Evolutionary conservation across 2,888 invertebrate genomes (phyloP).

Genomic region (Theretra japonica): DNA sequence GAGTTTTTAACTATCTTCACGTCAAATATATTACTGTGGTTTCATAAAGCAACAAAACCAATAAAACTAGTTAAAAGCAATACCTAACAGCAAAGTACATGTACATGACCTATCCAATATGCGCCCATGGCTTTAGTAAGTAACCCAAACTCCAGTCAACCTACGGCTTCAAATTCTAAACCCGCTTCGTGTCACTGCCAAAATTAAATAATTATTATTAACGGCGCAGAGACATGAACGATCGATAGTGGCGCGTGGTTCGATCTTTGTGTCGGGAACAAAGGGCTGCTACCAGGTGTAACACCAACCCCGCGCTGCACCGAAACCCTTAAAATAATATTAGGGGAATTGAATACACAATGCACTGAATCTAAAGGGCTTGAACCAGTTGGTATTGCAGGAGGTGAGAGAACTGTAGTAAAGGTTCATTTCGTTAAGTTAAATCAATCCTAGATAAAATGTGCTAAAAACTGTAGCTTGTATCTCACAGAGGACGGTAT

Average conservation of each 20-base stretch:
- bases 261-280: conserved; percentile 48
- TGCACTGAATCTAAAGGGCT: conserved; percentile 31
- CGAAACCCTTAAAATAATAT: conserved; percentile 44
- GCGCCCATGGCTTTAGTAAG: too few relatives aligned
- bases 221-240: conserved; percentile 21
- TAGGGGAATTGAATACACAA: conserved; percentile 46
- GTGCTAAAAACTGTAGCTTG: too few relatives aligned
- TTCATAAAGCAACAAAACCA: too few relatives aligned
- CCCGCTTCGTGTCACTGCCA: too few relatives aligned
- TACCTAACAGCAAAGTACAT: too few relatives aligned
- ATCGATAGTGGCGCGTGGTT: conserved; percentile 43
- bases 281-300: conserved; percentile 45
- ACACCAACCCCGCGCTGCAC: conserved; percentile 43
- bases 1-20: too few relatives aligned
- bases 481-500: too few relatives aligned
- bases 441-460: background rate
- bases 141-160: too few relatives aligned
- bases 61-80: too few relatives aligned
- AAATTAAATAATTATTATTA: background rate
- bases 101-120: too few relatives aligned
- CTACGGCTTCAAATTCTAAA: too few relatives aligned
- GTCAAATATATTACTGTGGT: too few relatives aligned
- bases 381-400: background rate
- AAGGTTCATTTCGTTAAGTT: background rate
- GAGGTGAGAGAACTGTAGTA: background rate